Base-by-base conservation (phyloP, 2,113 vertebrate species). In the Psittacula cyanocephala region DNA sequence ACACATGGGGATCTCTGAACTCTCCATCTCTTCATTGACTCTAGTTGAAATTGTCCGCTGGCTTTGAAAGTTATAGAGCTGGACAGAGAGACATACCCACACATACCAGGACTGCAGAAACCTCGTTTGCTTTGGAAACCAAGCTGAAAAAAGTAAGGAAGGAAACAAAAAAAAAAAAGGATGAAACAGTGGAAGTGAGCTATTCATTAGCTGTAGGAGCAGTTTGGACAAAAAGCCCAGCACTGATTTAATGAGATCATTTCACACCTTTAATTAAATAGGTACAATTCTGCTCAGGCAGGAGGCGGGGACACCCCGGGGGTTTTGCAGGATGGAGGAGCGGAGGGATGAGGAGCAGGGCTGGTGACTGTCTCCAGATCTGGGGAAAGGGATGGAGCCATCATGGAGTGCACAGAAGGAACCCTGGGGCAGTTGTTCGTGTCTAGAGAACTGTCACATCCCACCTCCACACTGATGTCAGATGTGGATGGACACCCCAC, bases 231-330 rank as follows among this genome's bases (percentile, higher is more conserved):
- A 69, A 95, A 65, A 87, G 49, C 39, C 46, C 84, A 74, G 67
- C 29, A 52, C 3, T 29, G 67, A 28, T 89, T 87, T 94, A 95
- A 87, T 87, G 78, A 94, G 75, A 79, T 89, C 47, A 71, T 91
- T 96, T 96, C 94, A 87, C 87, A 95, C 87, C 35, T 97, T 83
- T 82, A 93, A 92, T 92, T 93, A 89, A 93, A 79, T 41, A 93
- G 86, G 81, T 93, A 63, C 25, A 50, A 46, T 24, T 35, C 28
- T 50, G n/a, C 31, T 55, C 37, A 55, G 43, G 74, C 50, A 75
- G 33, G 14, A 65, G 67, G 33, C 25, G 43, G 52, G 62, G n/a
- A 69, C 31, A 75, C n/a, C 13, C 20, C 1, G 0, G 33, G 28
- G 55, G 25, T 3, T 27, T 88, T 88, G 74, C 25, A 55, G 65